phyloP scores from a whole-genome alignment of 1,140 invertebrate genomes.

The Procambarus clarkii region DNA sequence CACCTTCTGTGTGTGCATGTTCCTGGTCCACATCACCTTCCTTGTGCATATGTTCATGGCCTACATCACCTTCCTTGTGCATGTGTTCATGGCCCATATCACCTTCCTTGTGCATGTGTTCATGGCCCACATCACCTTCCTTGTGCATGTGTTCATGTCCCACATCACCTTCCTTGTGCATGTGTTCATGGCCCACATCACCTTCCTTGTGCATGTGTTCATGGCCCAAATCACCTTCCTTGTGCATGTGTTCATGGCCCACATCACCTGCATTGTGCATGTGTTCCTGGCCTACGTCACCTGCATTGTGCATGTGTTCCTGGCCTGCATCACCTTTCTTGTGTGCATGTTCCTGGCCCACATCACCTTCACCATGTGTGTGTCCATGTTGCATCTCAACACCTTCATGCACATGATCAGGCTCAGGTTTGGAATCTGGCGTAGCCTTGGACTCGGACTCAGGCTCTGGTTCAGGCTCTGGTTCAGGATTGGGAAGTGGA shows the following conservation, averaged over 20 bases:
- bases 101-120: not conserved
- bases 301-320: not conserved
- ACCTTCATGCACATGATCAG: slow-evolving; percentile 5
- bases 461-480: slow-evolving; percentile 17
- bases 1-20: not conserved
- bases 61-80: not conserved
- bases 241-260: slow-evolving; percentile 5
- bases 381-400: not conserved
- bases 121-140: not conserved
- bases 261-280: not conserved
- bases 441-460: slow-evolving; percentile 14
- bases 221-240: not conserved
- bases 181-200: slow-evolving; percentile 26
- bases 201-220: not conserved
- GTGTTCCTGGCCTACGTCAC: slow-evolving; percentile 22
- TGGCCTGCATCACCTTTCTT: not conserved
- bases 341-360: slow-evolving; percentile 8
- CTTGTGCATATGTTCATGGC: slow-evolving; percentile 11
- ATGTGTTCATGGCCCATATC: slow-evolving; percentile 10
- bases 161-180: not conserved
- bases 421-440: slow-evolving; percentile 21
- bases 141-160: slow-evolving; percentile 3
- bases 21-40: slow-evolving; percentile 7
- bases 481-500: not conserved
- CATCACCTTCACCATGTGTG: not conserved